These are phyloP conservation scores for Dryadula phaetusa DNA, from an alignment of 2,888 invertebrate genomes.

Conservation along the genomic window DNA sequence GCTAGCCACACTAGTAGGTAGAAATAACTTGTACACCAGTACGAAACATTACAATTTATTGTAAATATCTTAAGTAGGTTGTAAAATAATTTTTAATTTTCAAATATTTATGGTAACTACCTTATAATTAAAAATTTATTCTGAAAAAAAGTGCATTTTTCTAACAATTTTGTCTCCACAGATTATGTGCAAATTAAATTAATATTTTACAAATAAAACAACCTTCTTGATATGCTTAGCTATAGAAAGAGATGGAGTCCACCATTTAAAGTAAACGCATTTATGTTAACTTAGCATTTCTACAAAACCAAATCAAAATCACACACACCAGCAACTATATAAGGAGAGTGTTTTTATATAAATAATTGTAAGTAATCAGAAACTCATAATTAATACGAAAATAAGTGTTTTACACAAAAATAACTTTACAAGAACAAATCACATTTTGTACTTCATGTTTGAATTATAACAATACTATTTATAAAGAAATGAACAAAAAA, in stretches of 20 bases:
- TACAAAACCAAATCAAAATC: slow-evolving; percentile 3
- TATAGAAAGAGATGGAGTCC: neutral
- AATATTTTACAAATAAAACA: slow-evolving; percentile 10
- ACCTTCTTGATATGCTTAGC: slow-evolving; percentile 24
- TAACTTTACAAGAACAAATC: neutral
- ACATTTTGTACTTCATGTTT: slow-evolving; percentile 4
- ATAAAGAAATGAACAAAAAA: neutral
- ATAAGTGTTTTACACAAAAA: too few species aligned
- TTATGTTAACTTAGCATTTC: neutral
- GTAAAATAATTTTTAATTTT: neutral
- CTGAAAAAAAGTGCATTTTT: neutral
- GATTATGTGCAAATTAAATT: neutral
- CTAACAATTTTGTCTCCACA: neutral
- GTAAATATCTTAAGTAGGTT: neutral
- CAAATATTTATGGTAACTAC: slow-evolving; percentile 11
- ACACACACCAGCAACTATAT: neutral
- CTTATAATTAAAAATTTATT: neutral
- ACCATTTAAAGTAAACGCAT: neutral
- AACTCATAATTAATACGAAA: neutral
- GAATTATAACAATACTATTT: neutral
- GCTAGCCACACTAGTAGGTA: slow-evolving; percentile 65
- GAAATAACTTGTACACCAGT: slow-evolving; percentile 8
- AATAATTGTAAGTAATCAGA: too few species aligned
- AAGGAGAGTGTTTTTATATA: too few species aligned
- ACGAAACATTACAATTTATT: slow-evolving; percentile 4